Conservation (phyloP, 1,140 invertebrate genomes). For the Megathymus violae region DNA sequence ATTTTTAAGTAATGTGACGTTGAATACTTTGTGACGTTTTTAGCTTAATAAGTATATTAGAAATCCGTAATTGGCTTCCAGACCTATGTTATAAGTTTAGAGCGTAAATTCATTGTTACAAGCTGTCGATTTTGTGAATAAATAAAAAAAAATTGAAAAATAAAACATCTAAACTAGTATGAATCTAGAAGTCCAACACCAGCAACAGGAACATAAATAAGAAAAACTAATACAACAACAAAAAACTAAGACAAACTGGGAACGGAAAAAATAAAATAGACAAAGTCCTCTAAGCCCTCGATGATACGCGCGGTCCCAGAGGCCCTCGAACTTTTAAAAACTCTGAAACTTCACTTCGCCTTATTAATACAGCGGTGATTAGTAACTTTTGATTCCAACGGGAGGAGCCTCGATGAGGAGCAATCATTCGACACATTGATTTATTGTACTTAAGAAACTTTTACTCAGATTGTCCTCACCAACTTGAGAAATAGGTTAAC, state of each 20-base stretch:
- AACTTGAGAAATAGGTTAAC: slow-evolving; percentile 47
- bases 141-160: neutral
- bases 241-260: slow-evolving; percentile 17
- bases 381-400: slow-evolving; percentile 75
- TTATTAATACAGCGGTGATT: slow-evolving; percentile 74
- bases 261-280: slow-evolving; percentile 24
- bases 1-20: too few relatives aligned
- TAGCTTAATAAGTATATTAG: too few relatives aligned
- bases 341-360: slow-evolving; percentile 46
- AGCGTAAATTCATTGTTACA: too few relatives aligned
- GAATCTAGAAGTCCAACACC: neutral
- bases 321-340: slow-evolving; percentile 44
- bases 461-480: slow-evolving; percentile 44
- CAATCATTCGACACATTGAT: slow-evolving; percentile 79
- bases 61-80: too few relatives aligned
- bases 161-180: too few relatives aligned
- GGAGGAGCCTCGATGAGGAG: slow-evolving; percentile 60
- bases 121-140: too few relatives aligned
- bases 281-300: slow-evolving; percentile 35
- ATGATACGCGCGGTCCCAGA: slow-evolving; percentile 35
- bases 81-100: too few relatives aligned
- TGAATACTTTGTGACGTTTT: too few relatives aligned
- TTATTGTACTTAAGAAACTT: slow-evolving; percentile 68
- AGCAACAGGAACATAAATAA: slow-evolving; percentile 6
- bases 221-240: slow-evolving; percentile 21